Conservation (phyloP, 2,888 invertebrate genomes). For the Euspilapteryx auroguttella region DNA sequence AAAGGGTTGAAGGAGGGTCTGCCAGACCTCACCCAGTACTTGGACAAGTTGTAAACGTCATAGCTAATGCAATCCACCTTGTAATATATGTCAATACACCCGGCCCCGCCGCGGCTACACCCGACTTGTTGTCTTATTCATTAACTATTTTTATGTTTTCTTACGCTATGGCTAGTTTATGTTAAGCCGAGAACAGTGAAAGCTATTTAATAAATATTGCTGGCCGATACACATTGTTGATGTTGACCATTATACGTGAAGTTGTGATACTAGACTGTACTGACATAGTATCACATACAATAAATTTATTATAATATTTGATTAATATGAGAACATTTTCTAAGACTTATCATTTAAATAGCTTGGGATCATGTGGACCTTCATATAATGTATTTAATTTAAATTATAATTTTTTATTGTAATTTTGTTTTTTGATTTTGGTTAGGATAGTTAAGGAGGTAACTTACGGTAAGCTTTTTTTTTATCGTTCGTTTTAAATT, state of each 20-base stretch:
- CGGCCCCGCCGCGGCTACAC: constrained; percentile 22
- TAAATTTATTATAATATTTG: constrained; percentile 1
- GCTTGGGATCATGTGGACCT: constrained; percentile 7
- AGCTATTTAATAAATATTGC: constrained; percentile 21
- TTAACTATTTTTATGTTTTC: constrained; percentile 15
- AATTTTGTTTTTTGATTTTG: neutral
- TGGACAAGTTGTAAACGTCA: constrained; percentile 95
- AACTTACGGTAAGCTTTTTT: too few species aligned
- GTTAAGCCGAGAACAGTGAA: constrained; percentile 12
- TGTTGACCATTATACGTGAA: neutral
- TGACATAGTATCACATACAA: constrained; percentile 2
- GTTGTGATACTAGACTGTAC: constrained; percentile 5
- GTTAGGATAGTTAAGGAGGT: neutral
- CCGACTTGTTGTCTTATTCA: neutral
- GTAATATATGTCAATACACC: constrained; percentile 49
- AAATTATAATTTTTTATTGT: constrained; percentile 59
- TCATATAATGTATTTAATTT: constrained; percentile 45
- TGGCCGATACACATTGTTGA: constrained; percentile 25
- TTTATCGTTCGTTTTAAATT: neutral
- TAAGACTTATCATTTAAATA: constrained; percentile 2
- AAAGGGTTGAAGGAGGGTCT: constrained; percentile 99
- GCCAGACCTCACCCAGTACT: constrained; percentile 91
- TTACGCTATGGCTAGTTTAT: constrained; percentile 19
- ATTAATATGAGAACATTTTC: neutral
- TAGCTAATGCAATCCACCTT: constrained; percentile 46